phyloP scores from a whole-genome alignment of 2,113 vertebrate genomes.

The Madoqua kirkii region DNA sequence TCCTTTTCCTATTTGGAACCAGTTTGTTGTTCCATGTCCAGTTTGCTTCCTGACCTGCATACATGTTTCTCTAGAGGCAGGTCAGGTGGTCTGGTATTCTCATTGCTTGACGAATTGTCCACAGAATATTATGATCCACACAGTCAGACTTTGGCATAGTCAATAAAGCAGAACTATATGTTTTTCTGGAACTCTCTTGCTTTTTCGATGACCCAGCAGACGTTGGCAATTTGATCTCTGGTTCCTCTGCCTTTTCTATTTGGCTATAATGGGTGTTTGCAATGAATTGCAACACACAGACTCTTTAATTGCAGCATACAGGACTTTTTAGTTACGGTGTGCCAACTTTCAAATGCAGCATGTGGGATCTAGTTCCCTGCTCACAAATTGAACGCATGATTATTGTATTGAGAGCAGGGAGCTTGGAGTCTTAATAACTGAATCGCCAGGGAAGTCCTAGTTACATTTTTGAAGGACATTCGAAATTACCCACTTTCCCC shows the following conservation, averaged over 20 bases:
- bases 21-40: too few species aligned
- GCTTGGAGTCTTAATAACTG: not conserved
- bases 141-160: too few species aligned
- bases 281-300: not conserved
- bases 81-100: too few species aligned
- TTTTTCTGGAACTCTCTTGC: too few species aligned
- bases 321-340: not conserved
- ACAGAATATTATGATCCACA: too few species aligned
- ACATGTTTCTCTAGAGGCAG: too few species aligned
- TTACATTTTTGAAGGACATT: not conserved
- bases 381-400: not conserved
- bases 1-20: too few species aligned
- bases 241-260: not conserved
- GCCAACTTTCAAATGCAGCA: not conserved
- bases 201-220: fast-evolving
- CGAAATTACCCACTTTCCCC: not conserved
- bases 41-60: too few species aligned
- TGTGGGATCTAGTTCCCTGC: not conserved
- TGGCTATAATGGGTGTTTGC: not conserved
- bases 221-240: too few species aligned
- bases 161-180: too few species aligned
- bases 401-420: not conserved
- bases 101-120: too few species aligned
- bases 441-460: not conserved
- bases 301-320: not conserved